These are phyloP conservation scores for Nothobranchius kuhntae DNA, from an alignment of 2,113 vertebrate species.

Conservation along the genomic window DNA sequence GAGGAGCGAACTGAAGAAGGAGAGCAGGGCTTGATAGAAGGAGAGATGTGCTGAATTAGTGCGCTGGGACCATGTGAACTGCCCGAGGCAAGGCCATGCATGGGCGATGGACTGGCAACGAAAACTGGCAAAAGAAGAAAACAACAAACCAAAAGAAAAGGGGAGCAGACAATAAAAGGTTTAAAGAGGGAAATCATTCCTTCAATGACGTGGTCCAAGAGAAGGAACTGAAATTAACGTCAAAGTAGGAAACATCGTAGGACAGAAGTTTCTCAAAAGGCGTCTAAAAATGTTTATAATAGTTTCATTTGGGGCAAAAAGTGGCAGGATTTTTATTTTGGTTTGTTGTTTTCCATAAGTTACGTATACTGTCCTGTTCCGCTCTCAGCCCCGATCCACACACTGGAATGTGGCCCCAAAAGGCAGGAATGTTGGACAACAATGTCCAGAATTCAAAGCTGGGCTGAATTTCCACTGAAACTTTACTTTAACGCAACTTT, in stretches of 20 bases:
- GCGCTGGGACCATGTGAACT: slow-evolving; percentile 90
- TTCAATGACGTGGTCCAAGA: background rate
- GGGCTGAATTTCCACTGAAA: slow-evolving; percentile 75
- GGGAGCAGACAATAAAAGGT: background rate
- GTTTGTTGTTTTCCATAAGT: background rate
- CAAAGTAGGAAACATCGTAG: background rate
- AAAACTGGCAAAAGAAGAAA: slow-evolving; percentile 36
- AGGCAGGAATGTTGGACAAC: slow-evolving; percentile 61
- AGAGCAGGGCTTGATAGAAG: slow-evolving; percentile 35
- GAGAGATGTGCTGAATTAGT: slow-evolving; percentile 83
- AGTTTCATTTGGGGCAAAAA: too few species aligned
- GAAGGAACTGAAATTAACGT: background rate
- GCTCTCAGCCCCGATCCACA: background rate
- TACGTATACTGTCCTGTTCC: slow-evolving; percentile 5
- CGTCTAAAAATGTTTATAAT: too few species aligned
- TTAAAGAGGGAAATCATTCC: background rate
- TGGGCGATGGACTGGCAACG: slow-evolving; percentile 45
- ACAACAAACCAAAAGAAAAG: slow-evolving; percentile 7
- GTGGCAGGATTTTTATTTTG: too few species aligned
- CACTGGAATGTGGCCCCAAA: slow-evolving; percentile 43
- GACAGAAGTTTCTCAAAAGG: background rate
- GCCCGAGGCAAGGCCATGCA: slow-evolving; percentile 51
- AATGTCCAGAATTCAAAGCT: slow-evolving; percentile 65
- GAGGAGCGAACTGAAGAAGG: slow-evolving; percentile 18
- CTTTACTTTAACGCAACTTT: slow-evolving; percentile 28